Evolutionary conservation across 2,113 vertebrate species (phyloP), one percentile per base, ranked within the genome.

Genomic region (Barbus barbus): DNA sequence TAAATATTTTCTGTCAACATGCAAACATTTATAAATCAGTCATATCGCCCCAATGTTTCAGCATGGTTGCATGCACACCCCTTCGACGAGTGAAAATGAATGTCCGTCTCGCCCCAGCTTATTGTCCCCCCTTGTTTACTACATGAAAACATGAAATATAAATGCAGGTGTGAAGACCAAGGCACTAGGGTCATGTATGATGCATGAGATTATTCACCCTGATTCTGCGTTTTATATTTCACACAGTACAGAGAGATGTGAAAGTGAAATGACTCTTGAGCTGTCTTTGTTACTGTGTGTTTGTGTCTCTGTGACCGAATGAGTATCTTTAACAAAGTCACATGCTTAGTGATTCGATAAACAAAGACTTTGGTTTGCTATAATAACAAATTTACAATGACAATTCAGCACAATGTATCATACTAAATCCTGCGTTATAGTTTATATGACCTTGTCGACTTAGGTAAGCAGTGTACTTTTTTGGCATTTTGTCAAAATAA

Each of bases 81-180:
- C 44, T 38, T 63, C 7, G 36, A 72, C 14, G 18, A 8, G 51
- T 72, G 65, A 79, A 46, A 79, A 60, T 5, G 2, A 78, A 56
- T 46, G 63, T 60, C 44, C 28, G 3, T 46, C 36, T 33, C 28
- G 4, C 24, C 61, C 33, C 28, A 56, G 13, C 28, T 71, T 71
- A 82, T 58, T 71, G 51, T 38, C 36, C 26, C 33, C 51, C 73
- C 13, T 69, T 69, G 78, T 85, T 85, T 82, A 77, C 46, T 53
- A 38, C 61, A 53, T 53, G 2, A 56, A 22, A 20, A 20, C 65
- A 51, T 82, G 22, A 86, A 60, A 83, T 22, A 14, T 53, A 60
- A 78, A 83, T 69, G 28, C 31, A 74, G 76, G 69, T 38, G 3
- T 78, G 38, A 61, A 53, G 61, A 41, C 41, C n/a, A 61, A 20